phyloP scores from a whole-genome alignment of 2,888 invertebrate species.

The Sinhomidia bicolor region DNA sequence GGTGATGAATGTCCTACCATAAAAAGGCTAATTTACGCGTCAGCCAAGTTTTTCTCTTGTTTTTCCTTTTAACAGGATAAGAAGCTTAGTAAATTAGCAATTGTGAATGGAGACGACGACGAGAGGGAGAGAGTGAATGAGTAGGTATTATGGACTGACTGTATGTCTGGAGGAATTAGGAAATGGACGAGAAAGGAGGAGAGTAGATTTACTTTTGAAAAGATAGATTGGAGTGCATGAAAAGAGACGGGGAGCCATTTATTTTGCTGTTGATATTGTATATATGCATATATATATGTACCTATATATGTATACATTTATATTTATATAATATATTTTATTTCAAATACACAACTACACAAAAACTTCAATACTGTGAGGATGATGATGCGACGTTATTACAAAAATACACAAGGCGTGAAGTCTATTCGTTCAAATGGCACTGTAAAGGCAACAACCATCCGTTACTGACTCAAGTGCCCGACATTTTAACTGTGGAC shows the following conservation, averaged over 20 bases:
- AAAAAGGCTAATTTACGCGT: conserved; percentile 40
- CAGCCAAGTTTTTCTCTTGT: conserved; percentile 29
- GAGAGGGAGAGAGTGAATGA: background rate
- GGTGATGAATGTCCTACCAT: conserved; percentile 30
- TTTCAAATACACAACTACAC: too few species aligned
- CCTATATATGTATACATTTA: too few species aligned
- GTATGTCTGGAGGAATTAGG: background rate
- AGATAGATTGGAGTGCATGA: conserved; percentile 16
- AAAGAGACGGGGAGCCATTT: background rate
- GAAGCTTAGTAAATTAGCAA: conserved; percentile 42
- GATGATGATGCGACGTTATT: too few species aligned
- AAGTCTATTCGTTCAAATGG: too few species aligned
- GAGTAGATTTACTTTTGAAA: background rate
- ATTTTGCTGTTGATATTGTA: background rate
- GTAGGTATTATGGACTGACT: background rate
- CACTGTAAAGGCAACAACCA: too few species aligned
- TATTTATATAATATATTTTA: too few species aligned
- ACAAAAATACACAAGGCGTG: too few species aligned
- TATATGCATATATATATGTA: background rate
- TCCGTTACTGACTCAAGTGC: too few species aligned
- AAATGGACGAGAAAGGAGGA: background rate
- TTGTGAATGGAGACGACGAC: background rate
- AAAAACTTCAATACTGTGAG: too few species aligned
- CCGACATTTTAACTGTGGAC: too few species aligned
- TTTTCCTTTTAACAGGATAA: conserved; percentile 5